Evolutionary conservation across 2,113 vertebrate genomes (phyloP), one percentile per base, ranked within the genome.

Genomic region (Brachyhypopomus occidentalis): DNA sequence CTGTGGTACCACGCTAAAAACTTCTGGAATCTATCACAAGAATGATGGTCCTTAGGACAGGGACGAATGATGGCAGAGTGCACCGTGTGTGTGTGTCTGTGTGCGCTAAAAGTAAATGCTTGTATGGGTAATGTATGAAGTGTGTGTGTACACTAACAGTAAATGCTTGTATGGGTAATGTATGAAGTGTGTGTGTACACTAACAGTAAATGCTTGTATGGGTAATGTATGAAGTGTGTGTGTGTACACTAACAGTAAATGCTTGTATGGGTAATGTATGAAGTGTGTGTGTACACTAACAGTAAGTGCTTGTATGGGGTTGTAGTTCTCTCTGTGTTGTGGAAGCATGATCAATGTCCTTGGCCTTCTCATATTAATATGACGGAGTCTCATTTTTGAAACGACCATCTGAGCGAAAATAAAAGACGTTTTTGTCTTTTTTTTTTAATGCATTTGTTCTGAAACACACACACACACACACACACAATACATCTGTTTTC

Each of bases 341-440:
- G 79, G 86, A 88, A 88, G 90, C 90, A 83, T 81, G 6, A 17
- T 48, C 90, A 91, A 91, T 93, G 92, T 91, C 89, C 88, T 91
- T 78, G 76, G 77, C 86, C 87, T 70, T 84, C 16, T 25, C 85
- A 63, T 89, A 86, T 87, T 91, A 90, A 90, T 23, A 78, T 91
- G 87, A 92, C 90, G 86, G 85, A 88, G 88, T 75, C 88, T 92
- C 86, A 86, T 92, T 92, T 91, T 91, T 89, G 88, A 93, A 91
- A 87, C 87, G 88, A 89, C 86, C 85, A 82, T 89, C 87, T 85
- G 85, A 74, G 79, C 84, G n/a, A n/a, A 88, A 91, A 86, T 85
- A 89, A 83, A 69, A 72, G 72, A 56, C 70, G 5, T 63, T 56
- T 58, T 70, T 72, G 69, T 38, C 59, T 62, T 23, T 12, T 20